Evolutionary conservation across 2,113 vertebrate species (phyloP).

Genomic region (Rhea americana): DNA sequence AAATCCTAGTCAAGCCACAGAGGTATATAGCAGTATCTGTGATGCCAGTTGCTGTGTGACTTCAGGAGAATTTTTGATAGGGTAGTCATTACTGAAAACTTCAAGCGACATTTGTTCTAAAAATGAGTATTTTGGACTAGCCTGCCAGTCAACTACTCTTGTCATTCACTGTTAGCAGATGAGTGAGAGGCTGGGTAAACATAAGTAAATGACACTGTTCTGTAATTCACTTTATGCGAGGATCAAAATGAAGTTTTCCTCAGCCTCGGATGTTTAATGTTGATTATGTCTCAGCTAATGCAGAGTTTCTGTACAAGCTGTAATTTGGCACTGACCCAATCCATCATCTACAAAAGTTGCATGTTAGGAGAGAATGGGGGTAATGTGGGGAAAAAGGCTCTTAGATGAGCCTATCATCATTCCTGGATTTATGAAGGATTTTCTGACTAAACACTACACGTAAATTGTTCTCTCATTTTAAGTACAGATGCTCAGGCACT

Average conservation of each 20-base stretch:
- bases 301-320: not conserved
- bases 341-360: not conserved
- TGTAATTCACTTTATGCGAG: not conserved
- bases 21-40: not conserved
- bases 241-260: constrained; percentile 9
- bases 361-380: not conserved
- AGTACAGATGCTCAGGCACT: constrained; percentile 46
- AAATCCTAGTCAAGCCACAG: not conserved
- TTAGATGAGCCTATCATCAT: not conserved
- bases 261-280: not conserved
- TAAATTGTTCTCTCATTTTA: constrained; percentile 37
- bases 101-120: not conserved
- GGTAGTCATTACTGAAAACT: not conserved
- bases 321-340: constrained; percentile 22
- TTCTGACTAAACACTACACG: constrained; percentile 38
- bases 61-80: not conserved
- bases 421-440: not conserved
- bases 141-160: not conserved
- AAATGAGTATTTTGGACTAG: not conserved
- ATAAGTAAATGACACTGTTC: not conserved
- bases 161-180: not conserved
- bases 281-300: constrained; percentile 30
- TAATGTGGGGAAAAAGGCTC: not conserved
- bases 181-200: constrained; percentile 6
- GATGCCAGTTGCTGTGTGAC: not conserved